Conservation (phyloP, 2,113 vertebrate species). For the Ammospiza caudacuta region DNA sequence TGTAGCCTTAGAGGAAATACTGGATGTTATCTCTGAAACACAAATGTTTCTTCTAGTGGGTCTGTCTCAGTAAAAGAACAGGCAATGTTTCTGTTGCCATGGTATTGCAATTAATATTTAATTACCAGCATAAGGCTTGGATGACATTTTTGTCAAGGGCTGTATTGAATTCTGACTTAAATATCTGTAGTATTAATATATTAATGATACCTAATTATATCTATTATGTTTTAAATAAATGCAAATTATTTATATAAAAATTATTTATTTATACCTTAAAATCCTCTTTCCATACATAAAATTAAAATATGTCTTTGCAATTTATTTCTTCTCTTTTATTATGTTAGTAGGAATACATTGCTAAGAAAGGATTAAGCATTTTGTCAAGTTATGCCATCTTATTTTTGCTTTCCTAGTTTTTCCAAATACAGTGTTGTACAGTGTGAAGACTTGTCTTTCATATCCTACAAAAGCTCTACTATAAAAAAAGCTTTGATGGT, state of each 20-base stretch:
- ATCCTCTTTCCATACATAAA: not conserved
- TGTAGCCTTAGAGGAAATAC: not conserved
- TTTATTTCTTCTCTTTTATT: not conserved
- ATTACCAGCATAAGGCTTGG: not conserved
- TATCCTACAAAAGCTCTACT: not conserved
- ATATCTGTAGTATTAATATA: not conserved
- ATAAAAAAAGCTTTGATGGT: not conserved
- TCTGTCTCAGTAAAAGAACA: not conserved
- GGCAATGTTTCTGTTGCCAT: conserved; percentile 60
- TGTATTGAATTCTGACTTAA: not conserved
- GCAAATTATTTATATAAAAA: not conserved
- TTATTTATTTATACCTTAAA: not conserved
- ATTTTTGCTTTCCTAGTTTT: not conserved
- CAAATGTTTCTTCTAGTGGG: not conserved
- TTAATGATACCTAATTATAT: not conserved
- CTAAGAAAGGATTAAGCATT: not conserved
- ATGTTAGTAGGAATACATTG: not conserved
- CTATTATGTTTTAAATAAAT: not conserved
- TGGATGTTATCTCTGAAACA: conserved; percentile 16
- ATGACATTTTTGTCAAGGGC: not conserved
- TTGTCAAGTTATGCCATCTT: not conserved
- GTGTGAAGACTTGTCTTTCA: not conserved
- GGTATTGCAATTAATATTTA: conserved; percentile 66
- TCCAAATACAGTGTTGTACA: not conserved
- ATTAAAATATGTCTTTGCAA: not conserved